Base-by-base conservation (phyloP, 2,113 vertebrate species). In the Excalfactoria chinensis region DNA sequence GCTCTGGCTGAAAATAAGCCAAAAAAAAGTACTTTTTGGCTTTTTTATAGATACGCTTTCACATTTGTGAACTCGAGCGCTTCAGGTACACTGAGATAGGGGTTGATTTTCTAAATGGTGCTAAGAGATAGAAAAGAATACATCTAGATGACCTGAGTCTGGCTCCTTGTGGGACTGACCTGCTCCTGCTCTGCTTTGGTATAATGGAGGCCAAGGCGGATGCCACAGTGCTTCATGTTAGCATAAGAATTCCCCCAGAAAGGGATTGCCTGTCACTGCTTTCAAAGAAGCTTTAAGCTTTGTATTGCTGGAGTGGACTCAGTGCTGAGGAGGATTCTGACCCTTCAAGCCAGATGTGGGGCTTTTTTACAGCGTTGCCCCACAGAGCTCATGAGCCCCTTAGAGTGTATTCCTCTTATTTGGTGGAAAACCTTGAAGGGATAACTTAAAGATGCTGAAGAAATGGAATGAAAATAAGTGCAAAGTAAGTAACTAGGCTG, bases 161-260 rank as follows among this genome's bases (percentile, higher is more conserved):
- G 51, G 30, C 34, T 35, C 26, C 12, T 56, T 13, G 40, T 0
- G 0, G 18, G 37, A n/a, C 19, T 0, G 3, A 16, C 19, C 40
- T 6, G 28, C 30, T 68, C 51, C 1, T 1, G 17, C 53, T 56
- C 16, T 32, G 28, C 59, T 62, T 23, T 41, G 10, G 48, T n/a
- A 5, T 28, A 19, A 55, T 6, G 1, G 2, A 40, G 41, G 64
- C n/a, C 32, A 15, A 62, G 77, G 51, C 81, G 60, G 62, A 58
- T 64, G 69, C 68, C 11, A 13, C 1, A n/a, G 48, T 41, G 77
- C 55, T 71, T 87, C 71, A 16, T 64, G 48, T 71, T 62, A 60
- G 67, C 78, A 35, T 40, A 75, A 66, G 63, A 82, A 79, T 93
- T 77, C 43, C 34, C 23, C 4, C 1, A n/a, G 5, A 74, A 86